phyloP scores from a whole-genome alignment of 2,113 vertebrate genomes.

The Chlorodrepanis virens region DNA sequence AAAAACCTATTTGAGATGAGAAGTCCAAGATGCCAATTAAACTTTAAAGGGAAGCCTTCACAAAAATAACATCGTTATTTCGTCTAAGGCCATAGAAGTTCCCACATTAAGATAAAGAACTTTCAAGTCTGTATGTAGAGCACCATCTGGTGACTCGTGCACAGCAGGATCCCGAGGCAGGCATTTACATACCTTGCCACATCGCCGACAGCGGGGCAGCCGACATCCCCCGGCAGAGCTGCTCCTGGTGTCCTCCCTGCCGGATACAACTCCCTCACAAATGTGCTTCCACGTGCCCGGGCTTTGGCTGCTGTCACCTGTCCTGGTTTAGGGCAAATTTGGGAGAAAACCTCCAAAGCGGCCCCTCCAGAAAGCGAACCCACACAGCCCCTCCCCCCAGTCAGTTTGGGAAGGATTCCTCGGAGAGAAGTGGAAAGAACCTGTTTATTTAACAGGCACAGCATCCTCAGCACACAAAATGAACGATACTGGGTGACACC shows the following conservation, averaged over 20 bases:
- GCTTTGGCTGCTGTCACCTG: background rate
- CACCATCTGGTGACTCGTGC: constrained; percentile 47
- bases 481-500: too few species aligned
- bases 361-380: too few species aligned
- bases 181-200: background rate
- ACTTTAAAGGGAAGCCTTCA: background rate
- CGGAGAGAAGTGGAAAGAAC: too few species aligned
- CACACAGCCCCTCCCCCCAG: too few species aligned
- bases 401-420: too few species aligned
- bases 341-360: too few species aligned
- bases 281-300: background rate
- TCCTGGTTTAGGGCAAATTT: too few species aligned
- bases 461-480: too few species aligned
- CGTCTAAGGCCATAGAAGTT: background rate
- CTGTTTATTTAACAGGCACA: too few species aligned
- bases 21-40: background rate
- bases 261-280: background rate
- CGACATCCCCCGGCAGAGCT: background rate
- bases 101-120: background rate
- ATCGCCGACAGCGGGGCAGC: background rate
- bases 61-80: background rate
- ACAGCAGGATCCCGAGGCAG: constrained; percentile 5
- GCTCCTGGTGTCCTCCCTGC: background rate
- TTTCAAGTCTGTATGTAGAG: constrained; percentile 4
- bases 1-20: background rate